Base-by-base conservation (phyloP, 2,888 invertebrate species). In the Drosophila macrospina region DNA sequence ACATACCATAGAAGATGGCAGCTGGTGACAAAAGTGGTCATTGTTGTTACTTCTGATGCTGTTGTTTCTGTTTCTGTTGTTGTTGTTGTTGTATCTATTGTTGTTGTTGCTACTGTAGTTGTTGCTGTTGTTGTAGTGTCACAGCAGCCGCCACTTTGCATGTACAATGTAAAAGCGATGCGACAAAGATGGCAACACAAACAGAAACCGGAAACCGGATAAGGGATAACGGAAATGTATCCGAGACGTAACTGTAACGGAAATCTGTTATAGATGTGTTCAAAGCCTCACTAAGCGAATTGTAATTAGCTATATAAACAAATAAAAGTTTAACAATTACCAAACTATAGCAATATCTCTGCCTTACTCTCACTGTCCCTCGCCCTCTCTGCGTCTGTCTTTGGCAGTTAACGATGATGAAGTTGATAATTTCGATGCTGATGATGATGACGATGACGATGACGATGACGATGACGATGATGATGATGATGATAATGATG, bases 221-320 rank as follows among this genome's bases (percentile, higher is more conserved):
- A 48, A 59, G 28, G 66, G 44, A 78, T 65, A 66, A 54, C 68
- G 66, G 60, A 68, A 70, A 66, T 59, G 56, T 44, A 11, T 41
- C n/a, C 51, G 11, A 41, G 39, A 45, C 32, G 59, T 16, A 48
- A 55, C 51, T 52, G 71, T 65, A 55, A 61, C 66, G 77, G 84
- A 77, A 76, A 71, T 67, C 63, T 59, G 62, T 30, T 26, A 51
- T 66, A 55, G 59, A 62, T 47, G 50, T 36, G 55, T n/a, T 56
- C 42, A 36, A 20, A 44, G 42, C 37, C 26, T 16, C 51, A 42
- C 48, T 51, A 47, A 60, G 48, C 41, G 36, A 62, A 64, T 60
- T 63, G 56, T 75, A 78, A 85, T 80, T 82, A 78, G 63, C 75
- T 55, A 65, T 67, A 64, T 68, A 66, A 77, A 80, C 78, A 80